Evolutionary conservation across 2,888 invertebrate genomes (phyloP), one percentile per base, ranked within the genome.

Genomic region (Rotaria socialis): DNA sequence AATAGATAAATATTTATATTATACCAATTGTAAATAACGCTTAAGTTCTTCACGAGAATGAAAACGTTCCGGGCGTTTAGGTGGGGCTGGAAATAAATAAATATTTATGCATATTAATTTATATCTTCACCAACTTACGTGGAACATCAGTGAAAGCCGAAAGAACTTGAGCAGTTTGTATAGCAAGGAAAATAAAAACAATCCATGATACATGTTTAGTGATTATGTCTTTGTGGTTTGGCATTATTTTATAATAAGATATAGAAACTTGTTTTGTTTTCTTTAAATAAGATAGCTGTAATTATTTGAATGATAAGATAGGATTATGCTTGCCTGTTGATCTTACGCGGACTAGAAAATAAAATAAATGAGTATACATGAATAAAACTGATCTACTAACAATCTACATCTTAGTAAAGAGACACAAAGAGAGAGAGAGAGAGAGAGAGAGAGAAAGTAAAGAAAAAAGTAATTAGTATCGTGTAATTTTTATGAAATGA

Each of bases 61-160:
- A 56, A 87, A 87, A 43, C 87, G 55, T 16, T 85, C 84, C 16
- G 87, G 87, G 19, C 85, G 75, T 22, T 50, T 27, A 84, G 87
- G 87, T 84, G 87, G 87, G 24, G 87, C 84, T 84, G 85, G 50
- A 41, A 55, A 22, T 2, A 55, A 55, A 55, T 4, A 22, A 55
- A 55, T 50, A 50, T 4, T 50, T 14, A 14, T 50, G 1, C 4
- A 50, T 50, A 50, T 50, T 50, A 14, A 11, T 50, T 8, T 11
- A 50, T 11, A 50, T 52, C 16, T 22, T 55, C 4, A 22, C 4
- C 22, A 6, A 67, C 35, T 35, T 67, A 67, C 67, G 67, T 67
- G 67, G 67, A 35, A 67, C 67, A 35, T 67, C 67, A 67, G 35
- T 67, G 14, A 67, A 67, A 67, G 35, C 27, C 16, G 67, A 67